Evolutionary conservation across 2,113 vertebrate species (phyloP).

Genomic region (Cichladusa arquata): DNA sequence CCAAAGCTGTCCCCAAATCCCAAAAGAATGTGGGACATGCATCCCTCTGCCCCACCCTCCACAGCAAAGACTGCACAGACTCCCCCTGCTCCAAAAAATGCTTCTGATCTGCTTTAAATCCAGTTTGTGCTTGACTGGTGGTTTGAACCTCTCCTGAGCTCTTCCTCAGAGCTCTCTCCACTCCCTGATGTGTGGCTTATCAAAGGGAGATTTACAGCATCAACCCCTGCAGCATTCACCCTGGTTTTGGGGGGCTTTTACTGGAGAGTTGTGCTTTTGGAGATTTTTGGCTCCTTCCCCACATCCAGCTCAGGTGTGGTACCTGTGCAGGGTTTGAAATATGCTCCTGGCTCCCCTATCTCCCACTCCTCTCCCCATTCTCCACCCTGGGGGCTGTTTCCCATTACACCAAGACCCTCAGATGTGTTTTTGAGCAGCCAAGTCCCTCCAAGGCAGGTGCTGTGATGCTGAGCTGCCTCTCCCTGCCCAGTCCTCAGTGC

Average conservation of each 20-base stretch:
- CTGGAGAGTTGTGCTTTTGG: background rate
- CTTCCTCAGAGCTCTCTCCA: background rate
- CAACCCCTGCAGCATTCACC: fast-evolving
- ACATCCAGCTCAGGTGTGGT: background rate
- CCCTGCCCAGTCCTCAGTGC: fast-evolving
- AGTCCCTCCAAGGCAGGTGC: background rate
- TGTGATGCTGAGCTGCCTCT: background rate
- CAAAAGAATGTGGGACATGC: background rate
- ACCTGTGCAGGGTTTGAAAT: fast-evolving
- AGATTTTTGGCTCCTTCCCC: background rate
- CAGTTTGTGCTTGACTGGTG: background rate
- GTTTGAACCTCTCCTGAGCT: background rate
- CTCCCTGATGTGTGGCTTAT: background rate
- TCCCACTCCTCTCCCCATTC: background rate
- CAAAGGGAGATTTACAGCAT: background rate
- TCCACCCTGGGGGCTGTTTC: background rate
- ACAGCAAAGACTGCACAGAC: background rate
- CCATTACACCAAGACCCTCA: background rate
- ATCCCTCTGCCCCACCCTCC: background rate
- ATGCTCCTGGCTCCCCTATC: background rate
- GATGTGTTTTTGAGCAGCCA: background rate
- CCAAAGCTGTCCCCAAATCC: background rate
- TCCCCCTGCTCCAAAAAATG: background rate
- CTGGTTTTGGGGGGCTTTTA: fast-evolving
- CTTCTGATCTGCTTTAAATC: background rate